Evolutionary conservation across 2,888 invertebrate species (phyloP).

Genomic region (Drosophila mimetica): DNA sequence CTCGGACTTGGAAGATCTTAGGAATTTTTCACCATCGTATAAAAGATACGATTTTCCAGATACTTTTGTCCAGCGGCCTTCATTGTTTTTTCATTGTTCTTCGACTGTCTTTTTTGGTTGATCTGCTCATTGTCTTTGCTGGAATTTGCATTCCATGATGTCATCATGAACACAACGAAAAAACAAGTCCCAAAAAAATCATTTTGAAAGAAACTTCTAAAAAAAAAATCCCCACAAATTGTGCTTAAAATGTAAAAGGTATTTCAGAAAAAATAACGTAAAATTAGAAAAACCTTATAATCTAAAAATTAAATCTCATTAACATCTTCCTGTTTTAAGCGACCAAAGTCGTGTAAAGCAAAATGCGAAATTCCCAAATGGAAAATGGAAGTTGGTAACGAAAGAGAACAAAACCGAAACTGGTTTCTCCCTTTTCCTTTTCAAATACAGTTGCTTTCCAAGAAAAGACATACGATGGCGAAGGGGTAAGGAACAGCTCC

Average conservation of each 20-base stretch:
- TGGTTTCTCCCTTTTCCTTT: conserved; percentile 82
- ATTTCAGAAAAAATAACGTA: not conserved
- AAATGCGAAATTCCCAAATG: conserved; percentile 56
- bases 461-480: conserved; percentile 49
- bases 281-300: too few relatives aligned
- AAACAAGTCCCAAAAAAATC: too few relatives aligned
- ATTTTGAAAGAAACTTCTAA: not conserved
- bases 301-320: not conserved
- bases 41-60: conserved; percentile 27
- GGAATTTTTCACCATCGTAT: conserved; percentile 8
- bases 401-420: conserved; percentile 55
- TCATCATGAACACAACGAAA: conserved; percentile 14
- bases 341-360: not conserved
- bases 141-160: conserved; percentile 39
- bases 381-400: conserved; percentile 68
- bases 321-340: not conserved
- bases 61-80: conserved; percentile 11
- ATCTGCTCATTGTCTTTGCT: conserved; percentile 16
- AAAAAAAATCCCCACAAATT: conserved; percentile 19
- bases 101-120: conserved; percentile 11
- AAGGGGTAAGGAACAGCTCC: not conserved
- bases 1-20: conserved; percentile 7
- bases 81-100: conserved; percentile 32
- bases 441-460: conserved; percentile 84
- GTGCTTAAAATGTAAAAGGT: not conserved